Conservation (phyloP, 2,797 vertebrate genomes). For the Triplophysa yarkandensis region DNA sequence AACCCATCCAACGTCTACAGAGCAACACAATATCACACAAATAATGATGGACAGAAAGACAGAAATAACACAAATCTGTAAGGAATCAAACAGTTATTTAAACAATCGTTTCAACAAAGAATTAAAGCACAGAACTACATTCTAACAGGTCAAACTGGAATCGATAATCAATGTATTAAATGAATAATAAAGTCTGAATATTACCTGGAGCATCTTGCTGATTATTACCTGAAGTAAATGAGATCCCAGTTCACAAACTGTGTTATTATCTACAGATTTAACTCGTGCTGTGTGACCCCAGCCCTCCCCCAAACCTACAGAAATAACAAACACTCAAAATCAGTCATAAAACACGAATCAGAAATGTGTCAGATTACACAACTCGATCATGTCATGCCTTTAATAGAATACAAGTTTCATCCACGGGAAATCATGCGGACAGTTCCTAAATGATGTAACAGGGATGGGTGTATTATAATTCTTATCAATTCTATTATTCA, state of each 20-base stretch:
- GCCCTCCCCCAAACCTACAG: constrained; percentile 89
- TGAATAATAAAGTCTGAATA: constrained; percentile 21
- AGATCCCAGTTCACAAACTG: constrained; percentile 89
- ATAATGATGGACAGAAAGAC: background rate
- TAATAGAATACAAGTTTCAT: too few relatives aligned
- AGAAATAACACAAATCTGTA: background rate
- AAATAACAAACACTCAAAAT: background rate
- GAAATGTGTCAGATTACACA: too few relatives aligned
- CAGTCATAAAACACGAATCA: too few relatives aligned
- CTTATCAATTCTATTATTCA: constrained; percentile 35
- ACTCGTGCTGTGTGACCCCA: constrained; percentile 90
- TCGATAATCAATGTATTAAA: background rate
- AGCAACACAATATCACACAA: background rate
- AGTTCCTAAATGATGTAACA: too few relatives aligned
- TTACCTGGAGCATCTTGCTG: constrained; percentile 35
- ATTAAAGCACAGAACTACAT: too few relatives aligned
- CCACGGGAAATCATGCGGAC: too few relatives aligned
- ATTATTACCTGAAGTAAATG: constrained; percentile 91
- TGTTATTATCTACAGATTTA: constrained; percentile 84
- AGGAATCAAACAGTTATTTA: background rate
- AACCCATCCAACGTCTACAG: constrained; percentile 93
- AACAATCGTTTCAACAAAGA: too few relatives aligned
- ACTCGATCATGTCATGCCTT: too few relatives aligned
- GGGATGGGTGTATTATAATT: background rate
- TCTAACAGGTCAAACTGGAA: too few relatives aligned